Percentiles rank a stretch among this genome's conserved stretches.
phyloP scores from a whole-genome alignment of 2,113 vertebrate species.

The Propithecus coquereli region DNA sequence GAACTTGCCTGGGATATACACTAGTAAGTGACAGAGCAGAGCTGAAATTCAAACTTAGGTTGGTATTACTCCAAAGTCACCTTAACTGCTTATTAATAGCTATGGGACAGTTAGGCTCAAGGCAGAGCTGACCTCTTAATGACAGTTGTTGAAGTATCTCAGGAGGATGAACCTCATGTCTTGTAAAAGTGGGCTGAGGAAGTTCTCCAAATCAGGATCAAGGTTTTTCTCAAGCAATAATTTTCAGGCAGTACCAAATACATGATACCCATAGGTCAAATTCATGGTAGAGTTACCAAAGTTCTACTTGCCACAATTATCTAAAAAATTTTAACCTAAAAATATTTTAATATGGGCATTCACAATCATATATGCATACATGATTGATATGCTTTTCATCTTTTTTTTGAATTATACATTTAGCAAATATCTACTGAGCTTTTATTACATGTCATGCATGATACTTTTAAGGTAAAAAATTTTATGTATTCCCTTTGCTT shows the following conservation, averaged over 20 bases:
- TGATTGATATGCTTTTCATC: not conserved
- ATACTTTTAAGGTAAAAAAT: not conserved
- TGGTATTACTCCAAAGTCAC: not conserved
- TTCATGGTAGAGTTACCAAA: not conserved
- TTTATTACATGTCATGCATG: not conserved
- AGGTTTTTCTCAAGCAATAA: not conserved
- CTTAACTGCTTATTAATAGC: not conserved
- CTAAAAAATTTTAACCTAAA: not conserved
- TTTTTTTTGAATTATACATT: conserved; percentile 3
- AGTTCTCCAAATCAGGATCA: not conserved
- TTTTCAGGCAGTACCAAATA: not conserved
- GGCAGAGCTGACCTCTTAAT: not conserved
- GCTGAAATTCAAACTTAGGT: not conserved
- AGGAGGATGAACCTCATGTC: not conserved
- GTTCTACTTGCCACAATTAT: not conserved
- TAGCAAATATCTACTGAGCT: not conserved
- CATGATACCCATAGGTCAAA: not conserved
- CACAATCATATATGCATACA: not conserved
- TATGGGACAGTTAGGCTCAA: not conserved
- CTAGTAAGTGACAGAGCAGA: not conserved
- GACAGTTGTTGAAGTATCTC: not conserved
- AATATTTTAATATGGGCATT: not conserved
- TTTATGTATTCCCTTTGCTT: not conserved
- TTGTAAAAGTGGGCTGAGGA: not conserved
- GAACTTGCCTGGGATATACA: not conserved